Conservation (phyloP, 2,113 vertebrate genomes). For the Rhabdornis inornatus region DNA sequence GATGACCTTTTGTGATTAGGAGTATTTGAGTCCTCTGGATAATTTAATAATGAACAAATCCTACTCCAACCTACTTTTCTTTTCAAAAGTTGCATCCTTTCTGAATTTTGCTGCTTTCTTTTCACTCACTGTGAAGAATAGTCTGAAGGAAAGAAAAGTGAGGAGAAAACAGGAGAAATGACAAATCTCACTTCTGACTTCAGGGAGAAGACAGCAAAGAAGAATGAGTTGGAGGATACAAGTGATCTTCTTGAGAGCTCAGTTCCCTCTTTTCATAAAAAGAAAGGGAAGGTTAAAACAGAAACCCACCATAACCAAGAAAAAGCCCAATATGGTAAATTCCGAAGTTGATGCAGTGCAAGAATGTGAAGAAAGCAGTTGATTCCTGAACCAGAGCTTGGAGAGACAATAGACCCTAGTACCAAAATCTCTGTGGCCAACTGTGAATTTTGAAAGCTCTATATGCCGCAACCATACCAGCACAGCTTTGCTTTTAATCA, state of each 20-base stretch:
- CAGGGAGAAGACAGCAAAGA: background rate
- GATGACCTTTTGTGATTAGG: background rate
- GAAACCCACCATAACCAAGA: background rate
- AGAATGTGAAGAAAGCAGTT: background rate
- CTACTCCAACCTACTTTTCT: background rate
- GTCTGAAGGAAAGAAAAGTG: background rate
- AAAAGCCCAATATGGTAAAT: background rate
- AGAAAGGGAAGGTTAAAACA: background rate
- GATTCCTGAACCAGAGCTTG: background rate
- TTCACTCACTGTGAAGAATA: background rate
- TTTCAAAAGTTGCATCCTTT: background rate
- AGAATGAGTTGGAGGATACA: background rate
- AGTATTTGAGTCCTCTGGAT: background rate
- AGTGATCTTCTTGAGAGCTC: background rate
- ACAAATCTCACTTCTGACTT: background rate
- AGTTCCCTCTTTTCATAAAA: background rate
- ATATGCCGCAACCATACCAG: background rate
- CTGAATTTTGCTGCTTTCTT: background rate
- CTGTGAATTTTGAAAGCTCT: background rate
- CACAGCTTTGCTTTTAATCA: background rate
- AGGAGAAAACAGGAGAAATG: background rate
- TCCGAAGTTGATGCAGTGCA: background rate
- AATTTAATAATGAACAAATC: background rate
- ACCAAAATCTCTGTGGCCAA: background rate
- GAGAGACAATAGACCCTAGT: background rate